phyloP scores from a whole-genome alignment of 2,888 invertebrate species.

The Gryllus longicercus region DNA sequence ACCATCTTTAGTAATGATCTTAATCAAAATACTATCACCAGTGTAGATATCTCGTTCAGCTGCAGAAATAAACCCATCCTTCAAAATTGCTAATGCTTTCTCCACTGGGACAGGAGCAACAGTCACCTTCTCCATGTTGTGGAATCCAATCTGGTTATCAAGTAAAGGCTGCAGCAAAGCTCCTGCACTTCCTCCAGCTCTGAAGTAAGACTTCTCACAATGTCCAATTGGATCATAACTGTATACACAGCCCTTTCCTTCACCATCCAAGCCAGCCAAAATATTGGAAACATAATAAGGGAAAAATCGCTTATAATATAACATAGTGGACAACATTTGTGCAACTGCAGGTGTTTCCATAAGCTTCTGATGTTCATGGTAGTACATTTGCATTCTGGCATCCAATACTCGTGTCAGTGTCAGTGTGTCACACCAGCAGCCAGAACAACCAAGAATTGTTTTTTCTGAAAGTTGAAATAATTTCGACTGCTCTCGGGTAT shows the following conservation, averaged over 20 bases:
- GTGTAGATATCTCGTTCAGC: conserved; percentile 97
- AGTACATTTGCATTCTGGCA: conserved; percentile 91
- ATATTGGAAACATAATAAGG: conserved; percentile 96
- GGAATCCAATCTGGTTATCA: conserved; percentile 90
- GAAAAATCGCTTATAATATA: conserved; percentile 96
- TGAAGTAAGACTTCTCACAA: conserved; percentile 77
- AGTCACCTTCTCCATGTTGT: conserved; percentile 75
- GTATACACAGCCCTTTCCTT: conserved; percentile 92
- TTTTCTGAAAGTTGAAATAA: conserved; percentile 74
- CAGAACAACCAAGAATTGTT: conserved; percentile 89
- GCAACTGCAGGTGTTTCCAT: conserved; percentile 92
- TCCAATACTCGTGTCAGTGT: conserved; percentile 80
- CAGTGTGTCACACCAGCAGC: conserved; percentile 96
- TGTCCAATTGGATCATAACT: conserved; percentile 98
- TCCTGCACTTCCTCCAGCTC: conserved; percentile 89
- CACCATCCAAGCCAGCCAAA: conserved; percentile 86
- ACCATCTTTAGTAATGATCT: conserved; percentile 85
- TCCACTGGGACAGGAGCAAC: conserved; percentile 67
- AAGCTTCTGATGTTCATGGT: conserved; percentile 87
- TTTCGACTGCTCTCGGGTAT: conserved; percentile 84
- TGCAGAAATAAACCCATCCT: conserved; percentile 96
- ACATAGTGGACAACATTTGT: conserved; percentile 91
- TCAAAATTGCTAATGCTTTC: conserved; percentile 78
- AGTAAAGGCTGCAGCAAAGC: conserved; percentile 88
- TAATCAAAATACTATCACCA: conserved; percentile 84